Evolutionary conservation across 1,140 invertebrate species (phyloP).

Genomic region (Philopotamus ludificatus): DNA sequence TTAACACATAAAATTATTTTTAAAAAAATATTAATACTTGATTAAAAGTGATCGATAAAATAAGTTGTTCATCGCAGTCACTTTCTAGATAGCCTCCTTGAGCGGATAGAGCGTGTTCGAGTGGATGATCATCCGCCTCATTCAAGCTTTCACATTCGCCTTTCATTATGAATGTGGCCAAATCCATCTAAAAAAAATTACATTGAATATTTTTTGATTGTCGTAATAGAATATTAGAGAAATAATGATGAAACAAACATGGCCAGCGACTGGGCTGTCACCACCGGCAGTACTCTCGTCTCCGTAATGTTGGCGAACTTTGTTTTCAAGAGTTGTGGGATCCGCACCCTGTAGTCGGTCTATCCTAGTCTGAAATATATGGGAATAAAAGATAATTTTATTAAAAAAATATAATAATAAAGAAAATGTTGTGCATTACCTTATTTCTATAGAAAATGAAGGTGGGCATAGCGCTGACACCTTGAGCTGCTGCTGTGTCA

Average conservation of each 20-base stretch:
- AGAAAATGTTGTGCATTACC: slow-evolving; percentile 46
- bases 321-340: slow-evolving; percentile 74
- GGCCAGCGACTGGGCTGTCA: slow-evolving; percentile 70
- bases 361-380: slow-evolving; percentile 72
- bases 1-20: no score
- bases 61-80: slow-evolving; percentile 94
- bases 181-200: slow-evolving; percentile 93
- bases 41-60: slow-evolving; percentile 88
- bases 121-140: slow-evolving; percentile 89
- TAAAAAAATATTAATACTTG: no score
- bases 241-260: slow-evolving; percentile 62
- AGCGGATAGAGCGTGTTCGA: slow-evolving; percentile 71
- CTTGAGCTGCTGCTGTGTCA: slow-evolving; percentile 80
- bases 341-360: slow-evolving; percentile 85
- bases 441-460: slow-evolving; percentile 94
- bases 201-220: slow-evolving; percentile 27
- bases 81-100: slow-evolving; percentile 81
- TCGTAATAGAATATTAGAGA: slow-evolving; percentile 9
- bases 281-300: slow-evolving; percentile 62
- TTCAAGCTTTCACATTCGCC: slow-evolving; percentile 94
- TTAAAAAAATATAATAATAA: neutral
- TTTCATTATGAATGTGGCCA: slow-evolving; percentile 82
- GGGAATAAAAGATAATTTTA: neutral
- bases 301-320: slow-evolving; percentile 87
- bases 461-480: slow-evolving; percentile 95